Percentiles rank a stretch among this genome's conserved stretches.
phyloP scores from a whole-genome alignment of 2,797 vertebrate genomes.

The Halcyon badia region DNA sequence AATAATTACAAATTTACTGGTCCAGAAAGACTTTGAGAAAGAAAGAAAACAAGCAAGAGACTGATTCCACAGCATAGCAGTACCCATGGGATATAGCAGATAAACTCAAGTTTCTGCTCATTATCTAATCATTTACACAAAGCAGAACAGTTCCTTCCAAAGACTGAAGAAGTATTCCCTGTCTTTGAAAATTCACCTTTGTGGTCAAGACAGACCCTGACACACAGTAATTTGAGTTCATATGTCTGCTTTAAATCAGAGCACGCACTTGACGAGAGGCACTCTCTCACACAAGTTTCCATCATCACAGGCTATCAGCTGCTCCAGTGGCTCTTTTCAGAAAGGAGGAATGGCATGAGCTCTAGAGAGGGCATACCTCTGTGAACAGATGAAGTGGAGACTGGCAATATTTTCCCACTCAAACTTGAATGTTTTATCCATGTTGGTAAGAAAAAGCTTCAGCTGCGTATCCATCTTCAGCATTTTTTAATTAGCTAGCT shows the following conservation, averaged over 20 bases:
- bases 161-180: not conserved
- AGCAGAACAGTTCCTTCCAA: not conserved
- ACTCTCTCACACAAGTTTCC: not conserved
- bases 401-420: not conserved
- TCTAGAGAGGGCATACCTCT: not conserved
- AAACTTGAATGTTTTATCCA: not conserved
- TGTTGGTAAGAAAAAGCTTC: not conserved
- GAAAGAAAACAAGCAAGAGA: constrained; percentile 35
- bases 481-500: not conserved
- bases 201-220: not conserved
- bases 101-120: constrained; percentile 2
- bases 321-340: not conserved
- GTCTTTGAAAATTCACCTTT: not conserved
- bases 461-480: not conserved
- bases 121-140: constrained; percentile 41
- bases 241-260: not conserved
- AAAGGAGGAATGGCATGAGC: not conserved
- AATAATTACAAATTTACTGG: constrained; percentile 48
- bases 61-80: not conserved
- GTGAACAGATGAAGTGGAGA: not conserved
- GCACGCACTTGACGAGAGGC: not conserved
- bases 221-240: not conserved
- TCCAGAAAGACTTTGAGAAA: constrained; percentile 23
- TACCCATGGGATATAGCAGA: not conserved
- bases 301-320: not conserved